A percentile compares a stretch with the other conserved stretches of the same genome.
These are phyloP conservation scores for Ovibos moschatus DNA, from an alignment of 2,113 vertebrate species.

Conservation along the genomic window DNA sequence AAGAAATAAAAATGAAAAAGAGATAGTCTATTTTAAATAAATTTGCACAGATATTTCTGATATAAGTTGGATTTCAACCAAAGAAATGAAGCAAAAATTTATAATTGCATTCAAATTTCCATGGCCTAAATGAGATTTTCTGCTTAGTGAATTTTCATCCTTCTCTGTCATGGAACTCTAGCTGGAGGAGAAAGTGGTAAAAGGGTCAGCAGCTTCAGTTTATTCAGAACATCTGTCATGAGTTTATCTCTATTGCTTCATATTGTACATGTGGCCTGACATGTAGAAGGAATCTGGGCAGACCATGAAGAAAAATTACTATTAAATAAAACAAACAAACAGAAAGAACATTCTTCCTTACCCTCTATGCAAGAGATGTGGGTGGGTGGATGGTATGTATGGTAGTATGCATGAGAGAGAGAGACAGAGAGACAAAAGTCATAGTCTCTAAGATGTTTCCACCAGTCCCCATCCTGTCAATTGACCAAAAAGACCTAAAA, in stretches of 20 bases:
- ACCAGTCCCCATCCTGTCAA: not conserved
- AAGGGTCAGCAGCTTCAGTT: not conserved
- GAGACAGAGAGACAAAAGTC: not conserved
- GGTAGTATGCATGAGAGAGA: not conserved
- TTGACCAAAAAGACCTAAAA: not conserved
- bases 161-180: not conserved
- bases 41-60: not conserved
- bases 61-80: not conserved
- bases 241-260: not conserved
- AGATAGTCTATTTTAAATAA: not conserved
- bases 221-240: not conserved
- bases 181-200: not conserved
- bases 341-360: not conserved
- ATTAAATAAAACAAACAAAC: not conserved
- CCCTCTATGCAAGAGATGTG: not conserved
- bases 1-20: not conserved
- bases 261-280: not conserved
- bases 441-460: not conserved
- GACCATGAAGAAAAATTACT: not conserved
- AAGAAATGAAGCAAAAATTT: constrained; percentile 16
- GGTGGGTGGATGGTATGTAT: not conserved
- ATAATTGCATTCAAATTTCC: not conserved
- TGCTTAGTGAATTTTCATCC: not conserved
- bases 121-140: not conserved
- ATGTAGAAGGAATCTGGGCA: not conserved